Evolutionary conservation across 1,140 invertebrate genomes (phyloP).

Genomic region (Pogonus chalceus): DNA sequence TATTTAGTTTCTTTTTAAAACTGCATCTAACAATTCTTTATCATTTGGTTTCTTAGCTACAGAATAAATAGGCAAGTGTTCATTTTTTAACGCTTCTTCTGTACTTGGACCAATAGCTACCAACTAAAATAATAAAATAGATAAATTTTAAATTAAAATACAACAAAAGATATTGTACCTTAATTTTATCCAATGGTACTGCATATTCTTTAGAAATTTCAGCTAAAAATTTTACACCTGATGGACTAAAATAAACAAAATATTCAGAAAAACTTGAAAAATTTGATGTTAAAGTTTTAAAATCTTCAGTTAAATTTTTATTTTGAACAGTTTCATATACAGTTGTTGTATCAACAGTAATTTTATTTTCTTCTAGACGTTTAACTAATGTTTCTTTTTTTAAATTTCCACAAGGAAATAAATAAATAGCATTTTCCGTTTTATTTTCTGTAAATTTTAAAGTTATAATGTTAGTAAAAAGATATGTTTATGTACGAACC

Average conservation of each 20-base stretch:
- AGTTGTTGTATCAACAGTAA: conserved; percentile 29
- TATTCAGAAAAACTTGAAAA: conserved; percentile 28
- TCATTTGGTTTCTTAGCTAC: conserved; percentile 33
- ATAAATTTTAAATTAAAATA: conserved; percentile 1
- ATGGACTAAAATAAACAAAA: conserved; percentile 41
- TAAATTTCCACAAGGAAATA: conserved; percentile 40
- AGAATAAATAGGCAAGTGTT: conserved; percentile 25
- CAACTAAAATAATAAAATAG: conserved; percentile 24
- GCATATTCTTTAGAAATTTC: conserved; percentile 24
- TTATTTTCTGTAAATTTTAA: no score
- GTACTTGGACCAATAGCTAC: conserved; percentile 40
- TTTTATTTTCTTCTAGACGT: conserved; percentile 25
- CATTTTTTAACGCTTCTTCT: conserved; percentile 30
- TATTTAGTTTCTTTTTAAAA: no score
- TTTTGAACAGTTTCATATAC: conserved; percentile 33
- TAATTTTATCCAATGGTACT: conserved; percentile 24
- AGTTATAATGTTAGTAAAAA: no score
- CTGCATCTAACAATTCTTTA: conserved; percentile 23
- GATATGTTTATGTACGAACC: conserved; percentile 21
- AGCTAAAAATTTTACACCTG: conserved; percentile 30
- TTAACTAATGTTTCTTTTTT: conserved; percentile 33
- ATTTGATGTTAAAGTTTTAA: conserved; percentile 24
- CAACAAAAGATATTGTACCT: conserved; percentile 13
- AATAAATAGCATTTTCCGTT: no score
- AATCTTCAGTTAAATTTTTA: conserved; percentile 27